These are phyloP conservation scores for Barypeithes pellucidus DNA, from an alignment of 2,888 invertebrate species.

Conservation along the genomic window DNA sequence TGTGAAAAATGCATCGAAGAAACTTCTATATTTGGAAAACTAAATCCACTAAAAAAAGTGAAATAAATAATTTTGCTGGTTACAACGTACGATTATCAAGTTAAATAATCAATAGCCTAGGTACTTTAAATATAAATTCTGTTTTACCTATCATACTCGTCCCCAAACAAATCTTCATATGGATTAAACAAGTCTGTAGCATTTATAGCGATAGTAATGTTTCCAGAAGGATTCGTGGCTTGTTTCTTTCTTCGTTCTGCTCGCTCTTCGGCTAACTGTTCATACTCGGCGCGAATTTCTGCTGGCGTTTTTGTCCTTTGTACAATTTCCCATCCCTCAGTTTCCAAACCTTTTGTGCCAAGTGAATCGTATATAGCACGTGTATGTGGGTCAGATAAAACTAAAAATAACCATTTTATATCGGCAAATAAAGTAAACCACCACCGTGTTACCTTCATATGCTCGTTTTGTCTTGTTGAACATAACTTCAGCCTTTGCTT, in stretches of 20 bases:
- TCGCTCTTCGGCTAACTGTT: slow-evolving; percentile 86
- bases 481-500: slow-evolving; percentile 91
- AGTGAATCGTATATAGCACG: slow-evolving; percentile 94
- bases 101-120: no score
- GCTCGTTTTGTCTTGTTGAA: slow-evolving; percentile 96
- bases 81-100: no score
- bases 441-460: slow-evolving; percentile 81
- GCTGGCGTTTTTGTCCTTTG: slow-evolving; percentile 93
- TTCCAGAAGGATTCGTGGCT: slow-evolving; percentile 93
- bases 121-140: background rate
- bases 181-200: slow-evolving; percentile 95
- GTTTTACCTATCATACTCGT: slow-evolving; percentile 66
- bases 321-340: slow-evolving; percentile 96
- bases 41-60: slow-evolving; percentile 39
- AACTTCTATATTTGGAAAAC: slow-evolving; percentile 86
- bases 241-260: slow-evolving; percentile 92
- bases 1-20: slow-evolving; percentile 95
- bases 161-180: slow-evolving; percentile 76
- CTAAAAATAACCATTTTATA: slow-evolving; percentile 69
- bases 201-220: slow-evolving; percentile 89
- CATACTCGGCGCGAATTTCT: slow-evolving; percentile 98
- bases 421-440: slow-evolving; percentile 11
- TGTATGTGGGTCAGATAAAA: slow-evolving; percentile 93
- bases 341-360: slow-evolving; percentile 93
- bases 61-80: background rate